phyloP scores from a whole-genome alignment of 2,888 invertebrate genomes.

The Prosapia bicincta region DNA sequence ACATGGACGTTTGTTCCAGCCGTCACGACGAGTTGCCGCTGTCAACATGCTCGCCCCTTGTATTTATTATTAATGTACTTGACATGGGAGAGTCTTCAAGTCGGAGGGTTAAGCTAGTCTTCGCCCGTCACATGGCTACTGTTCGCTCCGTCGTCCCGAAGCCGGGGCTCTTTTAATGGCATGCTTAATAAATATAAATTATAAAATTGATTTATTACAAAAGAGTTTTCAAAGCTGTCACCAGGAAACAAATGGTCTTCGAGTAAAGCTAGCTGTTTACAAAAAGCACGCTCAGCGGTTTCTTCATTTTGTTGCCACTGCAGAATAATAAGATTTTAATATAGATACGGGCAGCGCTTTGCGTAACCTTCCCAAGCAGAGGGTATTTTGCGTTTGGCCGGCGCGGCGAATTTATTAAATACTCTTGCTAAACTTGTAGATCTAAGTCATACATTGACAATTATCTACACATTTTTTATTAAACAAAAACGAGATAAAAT shows the following conservation, averaged over 20 bases:
- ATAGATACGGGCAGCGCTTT: background rate
- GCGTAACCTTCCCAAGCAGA: background rate
- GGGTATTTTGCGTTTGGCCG: background rate
- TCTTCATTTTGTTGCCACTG: background rate
- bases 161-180: background rate
- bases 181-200: background rate
- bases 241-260: background rate
- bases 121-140: background rate
- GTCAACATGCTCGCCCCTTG: background rate
- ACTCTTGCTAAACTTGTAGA: no score
- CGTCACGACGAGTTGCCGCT: background rate
- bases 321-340: background rate
- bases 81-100: background rate
- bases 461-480: no score
- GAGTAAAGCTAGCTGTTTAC: background rate
- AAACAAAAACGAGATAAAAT: no score
- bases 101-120: background rate
- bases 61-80: background rate
- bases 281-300: background rate
- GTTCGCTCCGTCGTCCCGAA: background rate
- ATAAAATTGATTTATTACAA: slow-evolving; percentile 2
- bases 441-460: no score
- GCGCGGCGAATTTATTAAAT: no score
- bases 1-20: no score
- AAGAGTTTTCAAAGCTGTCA: background rate